Evolutionary conservation across 1,140 invertebrate genomes (phyloP).

Genomic region (Phthorimaea operculella): DNA sequence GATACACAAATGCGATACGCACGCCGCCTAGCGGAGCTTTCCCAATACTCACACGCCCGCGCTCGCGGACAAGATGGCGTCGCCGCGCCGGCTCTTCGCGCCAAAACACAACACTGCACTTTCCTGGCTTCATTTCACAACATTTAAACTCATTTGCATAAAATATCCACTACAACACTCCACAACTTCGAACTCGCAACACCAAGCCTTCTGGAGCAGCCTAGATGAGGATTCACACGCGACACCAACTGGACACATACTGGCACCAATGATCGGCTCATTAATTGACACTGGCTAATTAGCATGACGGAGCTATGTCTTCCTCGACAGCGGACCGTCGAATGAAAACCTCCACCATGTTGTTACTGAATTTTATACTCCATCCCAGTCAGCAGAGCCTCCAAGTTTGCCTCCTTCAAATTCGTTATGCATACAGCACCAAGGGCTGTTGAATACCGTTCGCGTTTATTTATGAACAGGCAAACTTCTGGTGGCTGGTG

Average conservation of each 20-base stretch:
- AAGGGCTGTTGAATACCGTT: conserved; percentile 70
- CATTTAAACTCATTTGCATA: conserved; percentile 35
- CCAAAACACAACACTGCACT: conserved; percentile 16
- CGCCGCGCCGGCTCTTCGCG: conserved; percentile 14
- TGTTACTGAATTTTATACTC: conserved; percentile 70
- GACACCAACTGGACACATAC: conserved; percentile 10
- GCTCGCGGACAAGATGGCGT: conserved; percentile 45
- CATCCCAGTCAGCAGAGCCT: conserved; percentile 65
- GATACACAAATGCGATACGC: conserved; percentile 37
- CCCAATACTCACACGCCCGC: conserved; percentile 30
- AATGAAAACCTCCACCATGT: conserved; percentile 65
- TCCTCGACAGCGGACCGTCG: conserved; percentile 57
- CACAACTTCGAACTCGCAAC: conserved; percentile 13
- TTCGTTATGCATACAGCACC: conserved; percentile 71
- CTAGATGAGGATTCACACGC: not conserved
- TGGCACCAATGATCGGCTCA: conserved; percentile 9
- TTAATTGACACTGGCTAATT: conserved; percentile 34
- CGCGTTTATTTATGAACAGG: conserved; percentile 71
- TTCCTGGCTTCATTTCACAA: conserved; percentile 20
- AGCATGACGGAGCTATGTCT: conserved; percentile 60
- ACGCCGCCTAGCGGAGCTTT: conserved; percentile 52
- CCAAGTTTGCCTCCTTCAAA: conserved; percentile 69
- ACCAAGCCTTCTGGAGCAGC: not conserved
- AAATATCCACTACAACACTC: conserved; percentile 14
- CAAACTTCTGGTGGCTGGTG: conserved; percentile 70